Base-by-base conservation (phyloP, 2,888 invertebrate species). In the Candidula unifasciata region DNA sequence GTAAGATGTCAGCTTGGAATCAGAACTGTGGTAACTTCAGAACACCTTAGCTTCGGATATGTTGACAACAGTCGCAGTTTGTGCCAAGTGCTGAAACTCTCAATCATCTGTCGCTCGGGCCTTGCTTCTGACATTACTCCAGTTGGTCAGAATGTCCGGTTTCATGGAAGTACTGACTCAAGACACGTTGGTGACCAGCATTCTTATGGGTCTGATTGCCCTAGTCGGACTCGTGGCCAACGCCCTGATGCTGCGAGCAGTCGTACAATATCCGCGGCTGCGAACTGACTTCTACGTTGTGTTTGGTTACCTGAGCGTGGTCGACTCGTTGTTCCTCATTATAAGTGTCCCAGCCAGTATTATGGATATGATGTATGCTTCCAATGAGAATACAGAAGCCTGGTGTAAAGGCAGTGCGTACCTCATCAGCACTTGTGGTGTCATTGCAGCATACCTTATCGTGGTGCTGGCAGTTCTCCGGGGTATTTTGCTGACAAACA, bases 181-280 rank as follows among this genome's bases (percentile, higher is more conserved):
- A 77, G 87, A 87, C 69, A 80, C 81, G 37, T 86, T 92, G 71
- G 88, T 90, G 27, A 88, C 89, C 76, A 87, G 89, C 66, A 89
- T 91, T 69, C 80, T 92, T 27, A 86, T 91, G 80, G 89, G 89
- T 3, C 85, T 90, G 21, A 89, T 90, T 24, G 90, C 89, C 10
- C 76, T 92, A 33, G 90, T 91, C 0, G 91, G 92, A 16, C 80
- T 91, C 18, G 80, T 89, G 6, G 92, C 90, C 21, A 92, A 92
- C 85, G 30, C 85, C 21, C 89, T 92, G n/a, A 89, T 90, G 77
- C 85, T 92, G 10, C 89, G 90, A 0, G 88, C 91, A 2, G 86
- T 91, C 54, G 79, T 89, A 37, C 88, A 88, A 54, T 89, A 89
- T 82, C 74, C 82, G 33, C 84, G 86, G 24, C 88, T 91, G 64